Conservation (phyloP, 2,113 vertebrate genomes). For the Muntiacus muntjak region DNA sequence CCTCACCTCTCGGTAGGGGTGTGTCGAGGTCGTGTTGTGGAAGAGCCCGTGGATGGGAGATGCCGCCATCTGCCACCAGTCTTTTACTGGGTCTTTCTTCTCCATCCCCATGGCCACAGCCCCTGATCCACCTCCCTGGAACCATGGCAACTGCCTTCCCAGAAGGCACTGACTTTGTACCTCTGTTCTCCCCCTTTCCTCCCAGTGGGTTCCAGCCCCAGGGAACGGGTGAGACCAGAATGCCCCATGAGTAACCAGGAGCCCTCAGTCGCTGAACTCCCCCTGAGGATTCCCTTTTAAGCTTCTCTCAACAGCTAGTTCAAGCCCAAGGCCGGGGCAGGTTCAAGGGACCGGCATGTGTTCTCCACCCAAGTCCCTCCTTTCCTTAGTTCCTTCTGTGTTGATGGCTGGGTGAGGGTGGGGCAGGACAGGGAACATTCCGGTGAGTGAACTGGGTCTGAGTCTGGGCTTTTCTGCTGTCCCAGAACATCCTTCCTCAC, state of each 20-base stretch:
- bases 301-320: neutral
- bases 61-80: neutral
- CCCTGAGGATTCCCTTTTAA: neutral
- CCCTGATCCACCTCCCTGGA: neutral
- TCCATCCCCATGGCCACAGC: neutral
- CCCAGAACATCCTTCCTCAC: neutral
- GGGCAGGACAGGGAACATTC: neutral
- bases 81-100: neutral
- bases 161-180: neutral
- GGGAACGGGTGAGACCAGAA: neutral
- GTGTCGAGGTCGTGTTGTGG: neutral
- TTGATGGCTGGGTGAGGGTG: neutral
- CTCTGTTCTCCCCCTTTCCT: neutral
- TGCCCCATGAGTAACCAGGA: neutral
- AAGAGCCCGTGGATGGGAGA: neutral
- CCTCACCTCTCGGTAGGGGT: neutral
- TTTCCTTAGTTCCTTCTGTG: neutral
- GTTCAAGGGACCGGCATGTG: neutral
- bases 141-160: neutral
- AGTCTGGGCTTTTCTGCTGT: neutral
- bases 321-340: neutral
- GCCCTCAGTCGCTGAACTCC: neutral
- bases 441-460: neutral
- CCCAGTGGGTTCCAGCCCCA: neutral
- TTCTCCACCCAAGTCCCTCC: neutral